Evolutionary conservation across 1,140 invertebrate genomes (phyloP).

Genomic region (Achroia grisella): DNA sequence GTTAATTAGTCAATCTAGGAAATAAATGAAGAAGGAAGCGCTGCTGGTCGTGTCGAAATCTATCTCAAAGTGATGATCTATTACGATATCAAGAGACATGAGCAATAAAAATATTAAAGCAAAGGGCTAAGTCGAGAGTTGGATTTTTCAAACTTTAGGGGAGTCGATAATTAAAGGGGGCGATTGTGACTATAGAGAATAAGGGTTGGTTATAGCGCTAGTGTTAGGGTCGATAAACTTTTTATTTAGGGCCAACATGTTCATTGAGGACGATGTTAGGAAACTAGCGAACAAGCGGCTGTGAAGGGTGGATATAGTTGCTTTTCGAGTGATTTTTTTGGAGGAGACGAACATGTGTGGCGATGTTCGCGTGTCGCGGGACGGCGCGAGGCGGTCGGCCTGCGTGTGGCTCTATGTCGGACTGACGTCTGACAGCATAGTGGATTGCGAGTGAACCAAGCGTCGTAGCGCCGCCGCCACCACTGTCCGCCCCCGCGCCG

Average conservation of each 20-base stretch:
- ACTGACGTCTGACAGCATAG: slow-evolving; percentile 40
- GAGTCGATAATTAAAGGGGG: slow-evolving; percentile 66
- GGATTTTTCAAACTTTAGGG: slow-evolving; percentile 59
- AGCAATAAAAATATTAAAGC: slow-evolving; percentile 54
- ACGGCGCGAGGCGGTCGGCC: slow-evolving; percentile 44
- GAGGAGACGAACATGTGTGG: slow-evolving; percentile 20
- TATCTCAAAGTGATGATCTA: not conserved
- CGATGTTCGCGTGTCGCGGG: slow-evolving; percentile 34
- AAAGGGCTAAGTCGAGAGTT: slow-evolving; percentile 39
- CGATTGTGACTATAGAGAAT: slow-evolving; percentile 51
- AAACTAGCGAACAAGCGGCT: not conserved
- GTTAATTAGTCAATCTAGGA: slow-evolving; percentile 26
- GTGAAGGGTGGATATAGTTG: not conserved
- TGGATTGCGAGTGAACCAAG: not conserved
- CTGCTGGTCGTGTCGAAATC: slow-evolving; percentile 12
- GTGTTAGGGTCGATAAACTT: slow-evolving; percentile 58
- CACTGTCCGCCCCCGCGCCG: slow-evolving; percentile 32
- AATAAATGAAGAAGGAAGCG: slow-evolving; percentile 16
- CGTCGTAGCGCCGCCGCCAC: slow-evolving; percentile 19
- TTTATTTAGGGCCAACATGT: slow-evolving; percentile 19
- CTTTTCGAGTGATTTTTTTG: not conserved
- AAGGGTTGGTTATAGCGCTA: slow-evolving; percentile 57
- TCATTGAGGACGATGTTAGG: not conserved
- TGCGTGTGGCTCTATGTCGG: slow-evolving; percentile 45
- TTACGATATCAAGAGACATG: slow-evolving; percentile 8